phyloP scores from a whole-genome alignment of 2,797 vertebrate genomes.

The Urocyon cinereoargenteus region DNA sequence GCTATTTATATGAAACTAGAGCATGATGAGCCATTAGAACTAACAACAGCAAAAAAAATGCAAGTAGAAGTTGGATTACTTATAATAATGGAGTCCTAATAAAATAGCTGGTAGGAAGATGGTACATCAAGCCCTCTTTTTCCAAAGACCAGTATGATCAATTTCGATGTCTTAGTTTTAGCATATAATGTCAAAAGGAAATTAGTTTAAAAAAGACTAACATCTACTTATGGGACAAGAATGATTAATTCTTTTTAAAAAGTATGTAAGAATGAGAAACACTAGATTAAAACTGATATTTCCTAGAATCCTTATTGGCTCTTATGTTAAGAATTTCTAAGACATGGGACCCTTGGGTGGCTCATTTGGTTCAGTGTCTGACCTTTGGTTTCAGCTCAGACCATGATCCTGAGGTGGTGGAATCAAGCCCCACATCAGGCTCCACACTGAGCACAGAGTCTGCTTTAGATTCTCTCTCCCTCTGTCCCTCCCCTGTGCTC shows the following conservation, averaged over 20 bases:
- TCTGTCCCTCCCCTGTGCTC: too few relatives aligned
- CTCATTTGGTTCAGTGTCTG: too few relatives aligned
- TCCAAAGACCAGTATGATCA: neutral
- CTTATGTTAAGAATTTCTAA: conserved; percentile 26
- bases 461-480: too few relatives aligned
- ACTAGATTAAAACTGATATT: neutral
- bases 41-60: neutral
- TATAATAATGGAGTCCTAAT: neutral
- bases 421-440: too few relatives aligned
- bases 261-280: neutral
- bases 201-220: neutral
- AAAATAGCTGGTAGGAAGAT: neutral
- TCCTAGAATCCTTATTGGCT: neutral
- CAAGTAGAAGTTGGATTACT: neutral
- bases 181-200: neutral
- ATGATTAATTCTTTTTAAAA: neutral
- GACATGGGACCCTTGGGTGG: too few relatives aligned
- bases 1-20: neutral
- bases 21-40: neutral
- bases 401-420: too few relatives aligned
- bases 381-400: too few relatives aligned
- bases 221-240: neutral
- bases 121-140: neutral
- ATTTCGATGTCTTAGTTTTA: neutral
- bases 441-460: too few relatives aligned